Base-by-base conservation (phyloP, 2,797 vertebrate species). In the Peromyscus eremicus region DNA sequence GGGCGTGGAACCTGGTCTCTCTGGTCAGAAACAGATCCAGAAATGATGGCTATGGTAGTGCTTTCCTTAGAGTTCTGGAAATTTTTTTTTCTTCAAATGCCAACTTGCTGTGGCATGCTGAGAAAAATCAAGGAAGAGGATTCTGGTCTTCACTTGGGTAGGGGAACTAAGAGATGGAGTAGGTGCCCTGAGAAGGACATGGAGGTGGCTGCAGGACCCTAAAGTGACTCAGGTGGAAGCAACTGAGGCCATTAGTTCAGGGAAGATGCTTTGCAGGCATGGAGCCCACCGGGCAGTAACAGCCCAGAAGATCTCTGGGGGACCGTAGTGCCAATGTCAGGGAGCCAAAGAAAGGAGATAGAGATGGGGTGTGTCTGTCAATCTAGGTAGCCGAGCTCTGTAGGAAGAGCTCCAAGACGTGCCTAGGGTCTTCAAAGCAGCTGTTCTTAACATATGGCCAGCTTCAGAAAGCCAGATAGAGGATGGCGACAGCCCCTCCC, bases 381-480 rank as follows among this genome's bases (percentile, higher is more conserved):
- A 34, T 46, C 52, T n/a, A 70, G 70, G 73, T 3, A 6, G 19
- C 19, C 7, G 6, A 49, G 32, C 6, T 64, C 29, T 34, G 10
- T 1, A 32, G 73, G 64, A 92, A 94, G 57, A 71, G 21, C 5
- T 29, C 40, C 14, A 17, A 40, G 60, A 66, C 84, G 86, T 25
- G 14, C 70, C 27, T 27, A 43, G n/a, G 27, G 32, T 64, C 76
- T 86, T 83, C 52, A 88, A 27, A 57, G 60, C 75, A 79, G n/a
- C 11, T 25, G n/a, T 46, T 55, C 60, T 76, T 19, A 27, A 29
- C 34, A 4, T 0, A 10, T 0, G n/a, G 19, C 29, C 4, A 62
- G 1, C 12, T 66, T 77, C 73, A 83, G 66, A 70, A 68, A 80
- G 43, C 90, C 34, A 57, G 17, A 7, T 23, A 27, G 82, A 79